A percentile compares a stretch with the other conserved stretches of the same genome.
Evolutionary conservation across 2,888 invertebrate species (phyloP).

Genomic region (Gerosis bhagava): DNA sequence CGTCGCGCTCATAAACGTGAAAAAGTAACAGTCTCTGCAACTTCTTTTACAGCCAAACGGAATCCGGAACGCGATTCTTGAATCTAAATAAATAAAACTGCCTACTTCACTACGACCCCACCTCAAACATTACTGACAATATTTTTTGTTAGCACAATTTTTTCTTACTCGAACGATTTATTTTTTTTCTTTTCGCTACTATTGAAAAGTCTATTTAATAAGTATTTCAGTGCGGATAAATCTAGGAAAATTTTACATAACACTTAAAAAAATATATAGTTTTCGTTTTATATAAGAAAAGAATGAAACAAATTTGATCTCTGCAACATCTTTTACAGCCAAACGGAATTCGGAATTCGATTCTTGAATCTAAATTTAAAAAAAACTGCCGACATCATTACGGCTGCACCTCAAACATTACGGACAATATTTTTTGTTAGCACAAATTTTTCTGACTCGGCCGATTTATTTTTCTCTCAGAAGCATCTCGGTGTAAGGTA

Average conservation of each 20-base stretch:
- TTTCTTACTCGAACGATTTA: too few species aligned
- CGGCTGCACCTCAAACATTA: conserved; percentile 7
- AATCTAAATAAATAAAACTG: conserved; percentile 25
- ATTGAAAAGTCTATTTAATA: too few species aligned
- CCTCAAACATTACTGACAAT: conserved; percentile 13
- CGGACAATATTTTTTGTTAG: conserved; percentile 13
- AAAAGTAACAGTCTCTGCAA: conserved; percentile 15
- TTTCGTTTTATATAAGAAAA: too few species aligned
- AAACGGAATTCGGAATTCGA: conserved; percentile 20
- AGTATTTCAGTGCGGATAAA: too few species aligned
- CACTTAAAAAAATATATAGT: too few species aligned
- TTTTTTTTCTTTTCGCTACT: background rate
- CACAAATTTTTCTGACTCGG: too few species aligned
- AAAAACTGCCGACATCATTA: conserved; percentile 12
- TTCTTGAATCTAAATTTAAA: conserved; percentile 25
- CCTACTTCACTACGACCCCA: conserved; percentile 4
- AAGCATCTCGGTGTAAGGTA: too few species aligned
- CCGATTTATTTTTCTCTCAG: too few species aligned
- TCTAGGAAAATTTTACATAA: too few species aligned
- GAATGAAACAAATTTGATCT: too few species aligned
- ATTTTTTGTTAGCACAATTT: conserved; percentile 13
- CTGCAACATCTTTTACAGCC: conserved; percentile 14
- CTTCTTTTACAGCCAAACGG: conserved; percentile 20
- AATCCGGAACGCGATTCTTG: conserved; percentile 20
- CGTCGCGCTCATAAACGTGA: conserved; percentile 19